Base-by-base conservation (phyloP, 1,140 invertebrate species). In the Drosophila chauvacae region DNA sequence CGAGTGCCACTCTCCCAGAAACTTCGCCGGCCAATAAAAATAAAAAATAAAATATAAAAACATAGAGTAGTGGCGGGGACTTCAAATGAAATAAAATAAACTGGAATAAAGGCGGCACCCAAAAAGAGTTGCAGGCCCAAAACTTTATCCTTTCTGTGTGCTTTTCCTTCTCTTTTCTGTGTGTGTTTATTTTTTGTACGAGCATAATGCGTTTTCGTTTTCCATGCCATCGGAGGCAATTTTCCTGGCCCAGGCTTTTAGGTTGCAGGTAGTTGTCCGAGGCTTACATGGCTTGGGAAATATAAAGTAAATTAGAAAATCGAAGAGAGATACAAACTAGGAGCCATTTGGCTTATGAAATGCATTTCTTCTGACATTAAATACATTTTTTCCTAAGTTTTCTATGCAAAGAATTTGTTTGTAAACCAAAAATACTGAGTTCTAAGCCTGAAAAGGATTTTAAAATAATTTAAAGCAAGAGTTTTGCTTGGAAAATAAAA, bases 21-120 rank as follows among this genome's bases (percentile, higher is more conserved):
- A 59, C 44, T 72, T 72, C 30, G 58, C 66, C 53, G 63, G 81
- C 81, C 81, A 85, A 85, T 85, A 85, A 80, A 84, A 84, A 80
- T 84, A 80, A 80, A 85, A 84, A 80, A 41, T 41, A 41, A 84
- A 80, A 84, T 85, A 84, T 84, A 80, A 80, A 85, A 84, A 80
- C 72, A 77, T 56, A 56, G 53, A 39, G 53, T 9, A 11, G 20
- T 23, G 20, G 20, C 20, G 33, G 20, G 20, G 66, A 85, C 59
- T 84, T 80, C 48, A 68, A 80, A 68, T 80, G 68, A 75, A 82
- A 79, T 83, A 79, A 82, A 79, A 55, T 55, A 41, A 79, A 72
- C 60, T 48, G 35, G 42, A 50, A 83, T 60, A 64, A 60, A 69
- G 41, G 26, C 39, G 37, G 28, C 4, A n/a, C 45, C 30, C 28